Base-by-base conservation (phyloP, 1,140 invertebrate genomes). In the Lordiphosa clarofinis region DNA sequence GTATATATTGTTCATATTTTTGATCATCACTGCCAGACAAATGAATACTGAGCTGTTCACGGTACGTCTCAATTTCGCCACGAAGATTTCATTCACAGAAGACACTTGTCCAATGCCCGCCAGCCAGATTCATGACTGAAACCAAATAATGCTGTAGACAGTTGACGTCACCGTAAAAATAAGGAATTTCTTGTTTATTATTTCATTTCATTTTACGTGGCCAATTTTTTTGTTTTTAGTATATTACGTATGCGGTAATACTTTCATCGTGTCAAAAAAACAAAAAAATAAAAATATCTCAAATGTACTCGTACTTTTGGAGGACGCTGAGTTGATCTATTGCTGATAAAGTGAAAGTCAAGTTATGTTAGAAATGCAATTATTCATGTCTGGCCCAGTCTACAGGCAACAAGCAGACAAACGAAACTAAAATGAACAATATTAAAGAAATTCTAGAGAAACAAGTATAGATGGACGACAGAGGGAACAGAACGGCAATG, bases 281-380 rank as follows among this genome's bases (percentile, higher is more conserved):
- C 15, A 15, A 15, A 48, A 24, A 40, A 50, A 48, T 42, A 31
- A 13, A 9, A 48, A 0, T 15, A 15, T 15, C 48, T 50, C 50
- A 61, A 56, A 53, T 42, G 40, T 53, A 12, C 28, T 50, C 53
- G 60, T 61, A 67, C 48, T 62, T 72, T 73, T 75, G 48, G 72
- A 47, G 61, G 42, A 15, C 39, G 54, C 44, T 40, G 56, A 33
- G 64, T 56, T 73, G 60, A 78, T 69, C 78, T 78, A 84, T 78
- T 65, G 79, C 64, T 78, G 78, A 84, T 78, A 70, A 73, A 82
- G 78, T 70, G 78, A 84, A 82, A 84, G 78, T 82, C 78, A 78
- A 76, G 76, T 78, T 84, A 76, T 82, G 68, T 46, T 84, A 73
- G 68, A 82, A 82, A 82, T 73, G 78, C 66, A 82, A 84, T 82